Evolutionary conservation across 2,888 invertebrate species (phyloP), one percentile per base, ranked within the genome.

Genomic region (Eledone cirrhosa): DNA sequence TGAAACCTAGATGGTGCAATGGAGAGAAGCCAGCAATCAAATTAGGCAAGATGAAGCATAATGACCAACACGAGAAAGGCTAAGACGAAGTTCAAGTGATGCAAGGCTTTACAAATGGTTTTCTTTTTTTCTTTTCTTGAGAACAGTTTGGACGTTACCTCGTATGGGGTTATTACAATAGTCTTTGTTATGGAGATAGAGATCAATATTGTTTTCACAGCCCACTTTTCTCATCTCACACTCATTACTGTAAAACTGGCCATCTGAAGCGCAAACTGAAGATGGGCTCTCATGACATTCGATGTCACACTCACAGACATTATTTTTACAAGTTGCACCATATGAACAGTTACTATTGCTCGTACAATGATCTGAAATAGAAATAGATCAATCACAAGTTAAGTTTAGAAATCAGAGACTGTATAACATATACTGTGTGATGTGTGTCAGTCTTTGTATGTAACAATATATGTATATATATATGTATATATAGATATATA

Each of bases 281-380:
- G 95, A 94, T 89, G 96, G 96, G 85, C 94, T 94, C 7, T 95
- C 94, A 0, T 97, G 97, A 90, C 97, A 97, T 88, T 94, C 93
- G 79, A 94, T 94, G 1, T 96, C 96, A 89, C 97, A 97, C 48
- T 96, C 93, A 91, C 97, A 97, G 84, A 94, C 93, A 1, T 96
- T 96, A 31, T 94, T 94, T 85, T 95, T 93, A 90, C 97, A 97
- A 81, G 93, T 93, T 27, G 95, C 95, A 8, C 96, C 96, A 89
- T 93, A 94, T 85, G 95, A 94, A 91, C 97, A 97, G 87, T 94
- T 93, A 75, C 96, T 94, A 83, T 93, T 93, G 86, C 72, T 72
- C 41, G 94, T 93, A 91, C 96, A 97, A 81, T 95, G 91, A 91
- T 95, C 96, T 92, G 88, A 31, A 84, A 82, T 48, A 80, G 72